Conservation (phyloP, 2,888 invertebrate genomes). For the Acronicta leporina region DNA sequence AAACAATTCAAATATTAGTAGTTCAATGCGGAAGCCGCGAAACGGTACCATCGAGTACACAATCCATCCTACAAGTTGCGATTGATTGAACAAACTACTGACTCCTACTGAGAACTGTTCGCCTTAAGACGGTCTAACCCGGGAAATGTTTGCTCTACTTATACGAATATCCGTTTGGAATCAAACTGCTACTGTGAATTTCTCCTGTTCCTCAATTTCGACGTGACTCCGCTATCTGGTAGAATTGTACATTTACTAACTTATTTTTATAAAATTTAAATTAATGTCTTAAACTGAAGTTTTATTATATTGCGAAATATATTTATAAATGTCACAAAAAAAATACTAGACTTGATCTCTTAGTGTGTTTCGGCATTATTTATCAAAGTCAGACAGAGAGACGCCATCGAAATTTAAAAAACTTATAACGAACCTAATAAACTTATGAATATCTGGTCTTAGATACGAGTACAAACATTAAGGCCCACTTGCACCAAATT, state of each 20-base stretch:
- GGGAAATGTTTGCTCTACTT: slow-evolving; percentile 67
- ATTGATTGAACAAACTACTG: slow-evolving; percentile 73
- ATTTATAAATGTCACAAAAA: too few species aligned
- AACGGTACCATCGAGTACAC: slow-evolving; percentile 57
- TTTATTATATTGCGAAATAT: too few species aligned
- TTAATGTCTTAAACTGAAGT: too few species aligned
- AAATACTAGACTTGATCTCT: too few species aligned
- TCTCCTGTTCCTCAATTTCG: slow-evolving; percentile 32
- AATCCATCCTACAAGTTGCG: slow-evolving; percentile 66
- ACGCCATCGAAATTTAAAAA: too few species aligned
- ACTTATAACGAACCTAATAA: too few species aligned
- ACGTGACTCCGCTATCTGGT: slow-evolving; percentile 2
- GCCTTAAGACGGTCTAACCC: slow-evolving; percentile 64
- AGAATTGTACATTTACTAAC: not conserved
- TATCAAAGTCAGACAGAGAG: too few species aligned
- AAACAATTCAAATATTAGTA: slow-evolving; percentile 52
- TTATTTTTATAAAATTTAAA: too few species aligned
- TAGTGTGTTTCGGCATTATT: too few species aligned
- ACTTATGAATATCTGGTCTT: too few species aligned
- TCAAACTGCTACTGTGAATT: slow-evolving; percentile 52
- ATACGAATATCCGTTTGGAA: slow-evolving; percentile 63
- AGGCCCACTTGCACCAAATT: too few species aligned
- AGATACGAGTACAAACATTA: too few species aligned
- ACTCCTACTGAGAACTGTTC: slow-evolving; percentile 63
- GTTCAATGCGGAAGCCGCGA: slow-evolving; percentile 46